Evolutionary conservation across 2,888 invertebrate genomes (phyloP).

Genomic region (Nomada ferruginata): DNA sequence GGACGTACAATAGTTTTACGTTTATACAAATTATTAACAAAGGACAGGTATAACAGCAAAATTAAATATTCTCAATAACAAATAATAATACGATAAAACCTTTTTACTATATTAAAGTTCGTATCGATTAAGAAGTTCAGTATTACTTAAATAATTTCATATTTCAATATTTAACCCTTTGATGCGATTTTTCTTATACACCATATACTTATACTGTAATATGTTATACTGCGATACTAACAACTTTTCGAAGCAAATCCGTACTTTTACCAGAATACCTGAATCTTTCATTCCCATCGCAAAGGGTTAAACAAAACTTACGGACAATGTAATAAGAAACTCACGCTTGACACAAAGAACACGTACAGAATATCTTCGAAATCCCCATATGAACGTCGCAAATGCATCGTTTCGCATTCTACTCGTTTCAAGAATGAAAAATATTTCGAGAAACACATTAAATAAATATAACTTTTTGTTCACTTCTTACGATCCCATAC

Average conservation of each 20-base stretch:
- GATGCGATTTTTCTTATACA: background rate
- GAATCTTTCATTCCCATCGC: background rate
- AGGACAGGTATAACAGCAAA: background rate
- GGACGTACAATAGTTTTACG: no score
- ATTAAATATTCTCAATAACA: background rate
- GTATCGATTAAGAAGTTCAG: conserved; percentile 30
- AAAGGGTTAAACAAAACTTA: background rate
- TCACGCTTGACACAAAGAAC: conserved; percentile 3
- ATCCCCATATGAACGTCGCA: background rate
- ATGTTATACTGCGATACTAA: no score
- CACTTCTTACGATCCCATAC: no score
- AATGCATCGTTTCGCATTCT: background rate
- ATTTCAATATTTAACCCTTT: background rate
- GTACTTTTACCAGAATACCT: background rate
- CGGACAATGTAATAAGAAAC: background rate
- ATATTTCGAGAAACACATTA: background rate
- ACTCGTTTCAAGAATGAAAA: conserved; percentile 18
- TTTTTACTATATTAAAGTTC: conserved; percentile 12
- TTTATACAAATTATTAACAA: background rate
- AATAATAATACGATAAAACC: background rate
- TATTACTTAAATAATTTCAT: background rate
- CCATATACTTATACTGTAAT: background rate
- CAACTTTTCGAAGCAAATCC: no score
- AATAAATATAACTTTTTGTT: background rate
- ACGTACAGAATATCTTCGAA: conserved; percentile 1